These are phyloP conservation scores for Criorhina ranunculi DNA, from an alignment of 2,888 invertebrate genomes.

Conservation along the genomic window DNA sequence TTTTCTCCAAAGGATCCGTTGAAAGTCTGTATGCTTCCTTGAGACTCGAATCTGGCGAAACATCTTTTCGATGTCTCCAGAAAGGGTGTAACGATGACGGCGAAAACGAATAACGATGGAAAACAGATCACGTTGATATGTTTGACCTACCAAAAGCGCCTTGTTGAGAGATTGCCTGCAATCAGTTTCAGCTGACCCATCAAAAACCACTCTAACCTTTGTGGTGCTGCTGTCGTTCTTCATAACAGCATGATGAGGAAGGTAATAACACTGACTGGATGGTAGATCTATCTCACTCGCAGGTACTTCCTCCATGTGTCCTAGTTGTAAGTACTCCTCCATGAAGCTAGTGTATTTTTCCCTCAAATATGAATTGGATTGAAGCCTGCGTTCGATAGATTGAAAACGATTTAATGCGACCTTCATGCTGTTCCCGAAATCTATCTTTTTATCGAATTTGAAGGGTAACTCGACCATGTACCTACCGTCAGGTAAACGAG, in stretches of 20 bases:
- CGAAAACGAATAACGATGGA: constrained; percentile 32
- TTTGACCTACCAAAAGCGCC: constrained; percentile 32
- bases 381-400: too few relatives aligned
- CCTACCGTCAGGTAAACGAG: too few relatives aligned
- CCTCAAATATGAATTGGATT: neutral
- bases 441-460: too few relatives aligned
- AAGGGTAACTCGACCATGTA: too few relatives aligned
- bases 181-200: constrained; percentile 60
- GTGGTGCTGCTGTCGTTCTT: constrained; percentile 48
- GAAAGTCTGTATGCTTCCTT: too few relatives aligned
- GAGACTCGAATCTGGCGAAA: too few relatives aligned
- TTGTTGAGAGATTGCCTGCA: too few relatives aligned
- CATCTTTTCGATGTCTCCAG: too few relatives aligned
- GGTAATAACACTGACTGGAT: constrained; percentile 6
- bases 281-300: neutral
- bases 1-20: too few relatives aligned
- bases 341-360: neutral
- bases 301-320: neutral
- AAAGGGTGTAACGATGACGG: constrained; percentile 8
- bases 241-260: constrained; percentile 54
- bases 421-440: neutral
- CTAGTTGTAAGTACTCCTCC: neutral
- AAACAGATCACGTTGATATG: constrained; percentile 41
- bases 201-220: constrained; percentile 47
- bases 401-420: too few relatives aligned